Percentiles rank a stretch among this genome's conserved stretches.
Evolutionary conservation across 2,113 vertebrate species (phyloP).

Genomic region (Sander vitreus): DNA sequence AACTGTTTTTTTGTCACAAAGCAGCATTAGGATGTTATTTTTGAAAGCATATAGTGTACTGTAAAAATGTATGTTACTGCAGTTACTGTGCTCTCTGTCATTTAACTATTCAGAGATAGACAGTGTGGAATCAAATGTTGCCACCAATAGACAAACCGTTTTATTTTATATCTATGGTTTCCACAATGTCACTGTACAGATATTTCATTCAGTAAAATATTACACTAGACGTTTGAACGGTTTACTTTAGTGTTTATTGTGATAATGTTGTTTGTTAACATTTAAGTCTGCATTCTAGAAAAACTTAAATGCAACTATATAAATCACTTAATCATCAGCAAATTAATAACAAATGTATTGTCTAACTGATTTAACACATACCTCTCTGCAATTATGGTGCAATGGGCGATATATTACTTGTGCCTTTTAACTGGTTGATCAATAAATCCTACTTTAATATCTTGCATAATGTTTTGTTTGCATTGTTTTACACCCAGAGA

Average conservation of each 20-base stretch:
- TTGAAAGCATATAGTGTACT: background rate
- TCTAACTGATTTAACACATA: background rate
- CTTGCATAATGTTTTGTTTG: background rate
- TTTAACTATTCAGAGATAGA: background rate
- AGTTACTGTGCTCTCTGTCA: constrained; percentile 24
- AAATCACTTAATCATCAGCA: background rate
- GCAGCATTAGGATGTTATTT: background rate
- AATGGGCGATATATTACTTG: background rate
- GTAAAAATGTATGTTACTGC: background rate
- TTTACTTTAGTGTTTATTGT: background rate
- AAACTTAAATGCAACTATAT: background rate
- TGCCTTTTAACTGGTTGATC: background rate
- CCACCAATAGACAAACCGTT: background rate
- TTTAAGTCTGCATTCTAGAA: background rate
- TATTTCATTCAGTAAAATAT: background rate
- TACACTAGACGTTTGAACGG: background rate
- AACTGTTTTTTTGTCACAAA: background rate
- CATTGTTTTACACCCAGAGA: too few species aligned
- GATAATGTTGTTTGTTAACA: background rate
- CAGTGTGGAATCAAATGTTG: constrained; percentile 61
- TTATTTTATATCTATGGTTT: too few species aligned
- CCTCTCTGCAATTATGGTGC: background rate
- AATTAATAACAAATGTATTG: background rate
- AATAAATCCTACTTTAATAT: background rate
- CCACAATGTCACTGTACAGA: constrained; percentile 19